These are phyloP conservation scores for Ariolimax columbianus DNA, from an alignment of 2,888 invertebrate genomes.

Conservation along the genomic window DNA sequence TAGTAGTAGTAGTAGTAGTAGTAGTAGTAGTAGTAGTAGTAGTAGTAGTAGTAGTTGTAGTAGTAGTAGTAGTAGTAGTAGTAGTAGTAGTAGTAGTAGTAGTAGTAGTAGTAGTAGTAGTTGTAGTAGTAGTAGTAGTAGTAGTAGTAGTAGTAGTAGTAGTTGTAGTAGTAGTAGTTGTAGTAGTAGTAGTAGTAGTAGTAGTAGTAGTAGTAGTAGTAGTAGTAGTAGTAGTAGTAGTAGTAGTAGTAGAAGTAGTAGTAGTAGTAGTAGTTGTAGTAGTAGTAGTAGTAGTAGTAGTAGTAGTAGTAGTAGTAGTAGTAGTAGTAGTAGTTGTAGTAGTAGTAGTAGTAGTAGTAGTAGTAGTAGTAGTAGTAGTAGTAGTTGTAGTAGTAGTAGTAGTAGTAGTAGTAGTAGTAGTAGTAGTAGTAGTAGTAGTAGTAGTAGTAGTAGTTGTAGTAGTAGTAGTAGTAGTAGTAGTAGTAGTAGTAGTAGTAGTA, in stretches of 20 bases:
- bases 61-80: slow-evolving; percentile 31
- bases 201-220: slow-evolving; percentile 6
- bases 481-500: slow-evolving; percentile 30
- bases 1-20: slow-evolving; percentile 31
- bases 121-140: slow-evolving; percentile 25
- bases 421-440: slow-evolving; percentile 6
- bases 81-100: slow-evolving; percentile 25
- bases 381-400: neutral
- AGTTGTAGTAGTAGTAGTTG: slow-evolving; percentile 22
- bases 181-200: slow-evolving; percentile 29
- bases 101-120: slow-evolving; percentile 2
- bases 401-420: slow-evolving; percentile 15
- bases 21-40: slow-evolving; percentile 33
- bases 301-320: slow-evolving; percentile 31
- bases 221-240: slow-evolving; percentile 19
- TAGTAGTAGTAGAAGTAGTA: slow-evolving; percentile 21
- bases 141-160: neutral
- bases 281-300: slow-evolving; percentile 28
- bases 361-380: neutral
- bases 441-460: slow-evolving; percentile 29
- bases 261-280: slow-evolving; percentile 17
- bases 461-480: slow-evolving; percentile 30
- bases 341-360: slow-evolving; percentile 15
- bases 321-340: slow-evolving; percentile 28
- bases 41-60: slow-evolving; percentile 34